Evolutionary conservation across 2,888 invertebrate genomes (phyloP).

Genomic region (Leptinotarsa tumamoca): DNA sequence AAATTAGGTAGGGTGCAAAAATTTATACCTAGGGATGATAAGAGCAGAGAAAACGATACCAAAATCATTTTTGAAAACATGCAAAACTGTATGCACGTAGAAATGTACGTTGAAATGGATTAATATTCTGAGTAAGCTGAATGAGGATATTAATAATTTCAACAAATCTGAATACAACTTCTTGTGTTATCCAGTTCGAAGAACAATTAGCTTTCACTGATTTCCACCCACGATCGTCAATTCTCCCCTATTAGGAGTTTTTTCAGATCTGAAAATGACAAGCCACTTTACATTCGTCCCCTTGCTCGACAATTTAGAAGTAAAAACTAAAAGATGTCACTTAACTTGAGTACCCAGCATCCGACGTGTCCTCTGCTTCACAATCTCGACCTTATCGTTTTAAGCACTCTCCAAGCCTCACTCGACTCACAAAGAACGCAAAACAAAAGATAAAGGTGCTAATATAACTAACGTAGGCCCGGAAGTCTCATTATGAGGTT

Average conservation of each 20-base stretch:
- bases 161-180: neutral
- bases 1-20: too few species aligned
- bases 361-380: constrained; percentile 40
- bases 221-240: neutral
- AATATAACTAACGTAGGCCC: constrained; percentile 48
- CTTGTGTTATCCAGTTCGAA: neutral
- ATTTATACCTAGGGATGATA: too few species aligned
- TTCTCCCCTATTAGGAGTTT: constrained; percentile 12
- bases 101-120: too few species aligned
- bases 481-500: constrained; percentile 43
- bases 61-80: too few species aligned
- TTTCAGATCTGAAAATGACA: constrained; percentile 41
- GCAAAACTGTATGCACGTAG: too few species aligned
- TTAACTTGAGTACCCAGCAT: constrained; percentile 39
- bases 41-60: too few species aligned
- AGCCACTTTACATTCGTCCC: constrained; percentile 36
- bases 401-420: constrained; percentile 40
- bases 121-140: too few species aligned
- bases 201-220: constrained; percentile 12
- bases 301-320: constrained; percentile 38
- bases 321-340: constrained; percentile 50
- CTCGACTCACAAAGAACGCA: constrained; percentile 50
- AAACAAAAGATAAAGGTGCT: constrained; percentile 55
- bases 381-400: constrained; percentile 45
- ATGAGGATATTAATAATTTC: too few species aligned